Evolutionary conservation across 2,888 invertebrate species (phyloP).

Genomic region (Pheosia gnoma): DNA sequence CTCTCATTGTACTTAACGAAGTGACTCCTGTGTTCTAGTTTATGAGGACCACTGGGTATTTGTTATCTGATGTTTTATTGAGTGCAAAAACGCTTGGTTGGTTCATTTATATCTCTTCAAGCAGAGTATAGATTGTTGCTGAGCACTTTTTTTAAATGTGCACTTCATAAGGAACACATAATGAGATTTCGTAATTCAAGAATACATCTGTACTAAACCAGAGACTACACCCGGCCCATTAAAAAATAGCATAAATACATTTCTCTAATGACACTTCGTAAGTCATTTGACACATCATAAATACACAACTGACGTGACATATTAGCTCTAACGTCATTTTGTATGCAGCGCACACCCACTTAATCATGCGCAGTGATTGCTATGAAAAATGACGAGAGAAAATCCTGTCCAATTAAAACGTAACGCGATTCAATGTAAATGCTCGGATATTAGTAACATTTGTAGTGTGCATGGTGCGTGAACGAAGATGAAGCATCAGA

Average conservation of each 20-base stretch:
- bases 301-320: conserved; percentile 21
- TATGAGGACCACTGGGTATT: conserved; percentile 57
- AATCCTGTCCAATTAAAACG: conserved; percentile 73
- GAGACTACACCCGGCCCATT: neutral
- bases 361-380: conserved; percentile 49
- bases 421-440: conserved; percentile 60
- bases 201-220: too few species aligned
- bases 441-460: conserved; percentile 48
- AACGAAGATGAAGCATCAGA: too few species aligned
- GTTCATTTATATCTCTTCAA: conserved; percentile 32
- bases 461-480: conserved; percentile 20
- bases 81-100: conserved; percentile 44
- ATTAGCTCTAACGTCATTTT: conserved; percentile 51
- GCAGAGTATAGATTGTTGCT: too few species aligned
- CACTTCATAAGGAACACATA: too few species aligned
- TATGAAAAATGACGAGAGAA: conserved; percentile 64
- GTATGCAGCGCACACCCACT: conserved; percentile 56
- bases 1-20: conserved; percentile 55
- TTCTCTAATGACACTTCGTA: neutral
- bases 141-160: too few species aligned
- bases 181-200: too few species aligned
- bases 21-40: conserved; percentile 55
- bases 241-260: conserved; percentile 7
- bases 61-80: conserved; percentile 58
- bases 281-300: conserved; percentile 22